Conservation (phyloP, 2,797 vertebrate genomes). For the Gallinago nigripennis region DNA sequence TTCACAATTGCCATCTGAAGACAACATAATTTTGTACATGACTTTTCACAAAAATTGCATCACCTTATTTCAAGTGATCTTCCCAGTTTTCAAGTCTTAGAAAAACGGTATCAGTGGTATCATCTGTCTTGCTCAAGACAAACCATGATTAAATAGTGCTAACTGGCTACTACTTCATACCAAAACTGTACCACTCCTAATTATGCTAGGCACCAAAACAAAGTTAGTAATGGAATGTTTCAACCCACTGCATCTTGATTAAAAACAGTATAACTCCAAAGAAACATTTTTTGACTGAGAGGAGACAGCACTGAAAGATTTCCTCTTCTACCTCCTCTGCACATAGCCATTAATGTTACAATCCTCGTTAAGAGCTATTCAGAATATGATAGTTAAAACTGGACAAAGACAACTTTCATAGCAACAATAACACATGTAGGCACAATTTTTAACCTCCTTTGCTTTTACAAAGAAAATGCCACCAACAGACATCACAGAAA, state of each 20-base stretch:
- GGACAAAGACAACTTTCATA: conserved; percentile 8
- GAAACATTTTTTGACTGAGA: not conserved
- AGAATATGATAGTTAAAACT: not conserved
- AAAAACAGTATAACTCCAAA: not conserved
- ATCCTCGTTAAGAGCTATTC: not conserved
- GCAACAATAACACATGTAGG: not conserved
- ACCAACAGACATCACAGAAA: not conserved
- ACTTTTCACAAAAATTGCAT: conserved; percentile 6
- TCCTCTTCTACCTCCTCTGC: not conserved
- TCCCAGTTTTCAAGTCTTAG: not conserved
- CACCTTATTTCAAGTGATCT: conserved; percentile 3
- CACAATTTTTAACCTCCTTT: not conserved
- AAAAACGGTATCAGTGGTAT: not conserved
- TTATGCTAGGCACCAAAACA: not conserved
- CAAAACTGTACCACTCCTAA: rapidly evolving
- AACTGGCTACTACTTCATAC: not conserved
- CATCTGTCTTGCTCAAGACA: not conserved
- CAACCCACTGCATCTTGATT: not conserved
- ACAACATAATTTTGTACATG: not conserved
- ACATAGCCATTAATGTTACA: not conserved
- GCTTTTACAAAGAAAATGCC: not conserved
- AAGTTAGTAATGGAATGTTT: not conserved
- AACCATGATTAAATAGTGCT: not conserved
- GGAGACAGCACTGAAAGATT: not conserved
- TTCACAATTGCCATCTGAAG: conserved; percentile 9